Percentiles rank a stretch among this genome's conserved stretches.
Conservation (phyloP, 2,113 vertebrate genomes). For the Glaucidium brasilianum region DNA sequence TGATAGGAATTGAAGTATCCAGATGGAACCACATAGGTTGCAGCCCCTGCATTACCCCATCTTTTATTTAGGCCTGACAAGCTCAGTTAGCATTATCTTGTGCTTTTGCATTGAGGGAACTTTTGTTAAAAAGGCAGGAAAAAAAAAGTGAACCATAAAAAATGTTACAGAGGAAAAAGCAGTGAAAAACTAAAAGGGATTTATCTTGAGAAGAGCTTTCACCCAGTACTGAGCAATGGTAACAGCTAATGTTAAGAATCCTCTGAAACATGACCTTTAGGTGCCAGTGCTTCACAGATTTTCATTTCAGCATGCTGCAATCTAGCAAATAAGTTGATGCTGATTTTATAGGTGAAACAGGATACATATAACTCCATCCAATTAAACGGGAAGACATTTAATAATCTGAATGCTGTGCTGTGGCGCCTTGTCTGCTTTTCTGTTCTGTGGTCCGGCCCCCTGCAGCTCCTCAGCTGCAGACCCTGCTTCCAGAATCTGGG, state of each 20-base stretch:
- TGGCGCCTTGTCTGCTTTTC: not conserved
- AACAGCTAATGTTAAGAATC: not conserved
- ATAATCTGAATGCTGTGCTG: not conserved
- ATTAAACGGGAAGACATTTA: not conserved
- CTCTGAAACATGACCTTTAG: not conserved
- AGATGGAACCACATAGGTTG: slow-evolving; percentile 22
- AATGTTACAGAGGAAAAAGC: not conserved
- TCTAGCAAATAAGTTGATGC: not conserved
- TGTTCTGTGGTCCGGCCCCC: not conserved
- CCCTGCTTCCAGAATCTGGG: not conserved
- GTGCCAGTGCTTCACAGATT: not conserved
- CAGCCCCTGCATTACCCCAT: not conserved
- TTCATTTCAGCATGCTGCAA: not conserved
- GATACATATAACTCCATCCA: not conserved
- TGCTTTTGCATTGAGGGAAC: slow-evolving; percentile 2
- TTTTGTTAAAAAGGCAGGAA: slow-evolving; percentile 4
- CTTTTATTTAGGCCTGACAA: slow-evolving; percentile 62
- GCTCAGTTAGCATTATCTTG: slow-evolving; percentile 54
- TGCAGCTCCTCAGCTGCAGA: not conserved
- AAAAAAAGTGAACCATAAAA: not conserved
- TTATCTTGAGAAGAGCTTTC: not conserved
- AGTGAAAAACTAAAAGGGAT: not conserved
- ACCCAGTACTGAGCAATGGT: not conserved
- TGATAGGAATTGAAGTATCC: slow-evolving; percentile 32
- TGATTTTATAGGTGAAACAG: not conserved